These are phyloP conservation scores for Dicentrarchus labrax DNA, from an alignment of 2,113 vertebrate genomes.

Conservation along the genomic window DNA sequence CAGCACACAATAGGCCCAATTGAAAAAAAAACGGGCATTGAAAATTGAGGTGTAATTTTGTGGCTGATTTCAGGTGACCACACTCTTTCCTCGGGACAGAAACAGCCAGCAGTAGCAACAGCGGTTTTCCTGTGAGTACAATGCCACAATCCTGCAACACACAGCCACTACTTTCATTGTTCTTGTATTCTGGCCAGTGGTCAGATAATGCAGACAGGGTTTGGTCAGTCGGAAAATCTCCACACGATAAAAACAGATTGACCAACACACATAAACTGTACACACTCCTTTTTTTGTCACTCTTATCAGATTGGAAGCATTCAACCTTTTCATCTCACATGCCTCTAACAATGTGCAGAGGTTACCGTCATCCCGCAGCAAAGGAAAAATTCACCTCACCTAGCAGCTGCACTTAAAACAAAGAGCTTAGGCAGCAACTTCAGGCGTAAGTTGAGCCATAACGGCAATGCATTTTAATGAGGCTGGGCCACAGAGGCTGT, in stretches of 20 bases:
- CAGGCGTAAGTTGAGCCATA: constrained; percentile 54
- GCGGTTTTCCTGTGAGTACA: constrained; percentile 59
- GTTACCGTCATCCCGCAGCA: constrained; percentile 19
- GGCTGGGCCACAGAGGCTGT: constrained; percentile 58
- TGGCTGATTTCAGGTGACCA: constrained; percentile 58
- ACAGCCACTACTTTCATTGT: constrained; percentile 56
- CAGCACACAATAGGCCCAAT: constrained; percentile 47
- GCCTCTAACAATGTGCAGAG: constrained; percentile 48
- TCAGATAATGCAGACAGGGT: constrained; percentile 43
- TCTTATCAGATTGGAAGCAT: constrained; percentile 61
- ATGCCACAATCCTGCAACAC: constrained; percentile 38
- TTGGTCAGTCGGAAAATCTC: constrained; percentile 43
- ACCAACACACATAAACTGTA: not conserved
- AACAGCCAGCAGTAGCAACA: constrained; percentile 23
- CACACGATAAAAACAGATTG: constrained; percentile 39
- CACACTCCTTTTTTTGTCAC: constrained; percentile 22
- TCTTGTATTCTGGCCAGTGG: constrained; percentile 35
- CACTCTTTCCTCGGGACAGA: constrained; percentile 46
- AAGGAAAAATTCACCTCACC: constrained; percentile 47
- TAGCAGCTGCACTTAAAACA: constrained; percentile 63
- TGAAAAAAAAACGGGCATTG: constrained; percentile 25
- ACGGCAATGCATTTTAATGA: constrained; percentile 70
- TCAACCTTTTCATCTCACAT: constrained; percentile 50
- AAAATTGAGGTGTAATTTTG: constrained; percentile 46
- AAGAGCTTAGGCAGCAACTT: constrained; percentile 73